phyloP scores from a whole-genome alignment of 2,797 vertebrate species.

The Diceros bicornis region DNA sequence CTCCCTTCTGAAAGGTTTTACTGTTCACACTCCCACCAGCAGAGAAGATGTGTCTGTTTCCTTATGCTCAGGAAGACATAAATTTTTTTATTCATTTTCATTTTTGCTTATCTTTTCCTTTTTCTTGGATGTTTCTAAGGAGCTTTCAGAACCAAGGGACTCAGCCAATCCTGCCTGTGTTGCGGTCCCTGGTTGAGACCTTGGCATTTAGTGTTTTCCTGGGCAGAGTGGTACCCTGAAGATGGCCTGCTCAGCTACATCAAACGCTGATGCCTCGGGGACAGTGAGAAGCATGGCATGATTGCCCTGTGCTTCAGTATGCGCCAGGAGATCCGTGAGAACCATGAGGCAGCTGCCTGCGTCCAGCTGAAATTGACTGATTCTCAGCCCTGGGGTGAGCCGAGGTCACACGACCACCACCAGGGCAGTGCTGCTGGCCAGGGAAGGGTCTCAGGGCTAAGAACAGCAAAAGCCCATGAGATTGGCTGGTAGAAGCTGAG shows the following conservation, averaged over 20 bases:
- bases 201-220: background rate
- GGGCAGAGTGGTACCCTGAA: slow-evolving; percentile 94
- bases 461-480: background rate
- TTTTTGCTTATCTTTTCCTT: background rate
- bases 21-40: background rate
- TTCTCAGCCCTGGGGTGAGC: slow-evolving; percentile 95
- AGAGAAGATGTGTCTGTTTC: background rate
- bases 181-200: background rate
- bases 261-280: slow-evolving; percentile 94
- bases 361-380: slow-evolving; percentile 95
- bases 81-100: background rate
- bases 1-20: slow-evolving; percentile 38
- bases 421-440: background rate
- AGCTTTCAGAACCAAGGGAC: background rate
- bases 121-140: background rate
- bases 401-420: background rate
- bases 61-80: background rate
- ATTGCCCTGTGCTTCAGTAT: slow-evolving; percentile 94
- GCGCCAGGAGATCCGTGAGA: slow-evolving; percentile 96
- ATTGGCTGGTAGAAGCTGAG: background rate
- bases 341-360: slow-evolving; percentile 95
- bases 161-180: background rate
- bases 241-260: slow-evolving; percentile 96
- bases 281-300: slow-evolving; percentile 98
- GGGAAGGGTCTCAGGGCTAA: background rate